Conservation (phyloP, 2,797 vertebrate genomes). For the Erethizon dorsatum region DNA sequence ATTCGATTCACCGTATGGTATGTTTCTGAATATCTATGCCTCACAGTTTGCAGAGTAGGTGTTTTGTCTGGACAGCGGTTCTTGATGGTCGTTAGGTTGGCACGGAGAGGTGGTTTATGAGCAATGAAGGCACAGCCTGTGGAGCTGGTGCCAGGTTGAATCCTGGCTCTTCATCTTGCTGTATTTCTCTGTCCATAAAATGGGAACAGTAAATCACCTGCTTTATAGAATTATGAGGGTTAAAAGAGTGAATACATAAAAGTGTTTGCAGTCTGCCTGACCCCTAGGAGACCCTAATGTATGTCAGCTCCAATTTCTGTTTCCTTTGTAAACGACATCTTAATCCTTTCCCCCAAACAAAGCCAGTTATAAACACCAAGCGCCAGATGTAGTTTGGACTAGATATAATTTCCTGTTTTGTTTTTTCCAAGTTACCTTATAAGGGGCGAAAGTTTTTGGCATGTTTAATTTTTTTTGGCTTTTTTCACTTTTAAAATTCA, state of each 20-base stretch:
- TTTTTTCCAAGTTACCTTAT: constrained; percentile 45
- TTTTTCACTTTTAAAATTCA: background rate
- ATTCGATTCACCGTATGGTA: constrained; percentile 98
- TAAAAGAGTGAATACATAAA: background rate
- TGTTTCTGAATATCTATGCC: constrained; percentile 80
- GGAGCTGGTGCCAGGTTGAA: background rate
- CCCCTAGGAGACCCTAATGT: background rate
- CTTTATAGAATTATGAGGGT: background rate
- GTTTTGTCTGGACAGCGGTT: background rate
- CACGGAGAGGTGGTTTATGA: background rate
- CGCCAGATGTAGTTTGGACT: background rate
- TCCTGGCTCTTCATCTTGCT: background rate
- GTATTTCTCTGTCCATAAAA: constrained; percentile 5
- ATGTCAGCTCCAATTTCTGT: background rate
- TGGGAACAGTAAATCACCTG: background rate
- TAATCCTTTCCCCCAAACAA: background rate
- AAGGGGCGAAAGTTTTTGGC: background rate
- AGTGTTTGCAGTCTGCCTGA: background rate
- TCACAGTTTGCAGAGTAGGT: constrained; percentile 52
- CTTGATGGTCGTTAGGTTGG: background rate
- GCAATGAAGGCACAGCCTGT: background rate
- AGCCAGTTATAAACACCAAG: background rate
- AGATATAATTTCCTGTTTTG: background rate
- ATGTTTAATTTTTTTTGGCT: background rate
- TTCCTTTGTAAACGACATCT: constrained; percentile 1